Conservation (phyloP, 2,888 invertebrate genomes). For the Megamerina dolium region DNA sequence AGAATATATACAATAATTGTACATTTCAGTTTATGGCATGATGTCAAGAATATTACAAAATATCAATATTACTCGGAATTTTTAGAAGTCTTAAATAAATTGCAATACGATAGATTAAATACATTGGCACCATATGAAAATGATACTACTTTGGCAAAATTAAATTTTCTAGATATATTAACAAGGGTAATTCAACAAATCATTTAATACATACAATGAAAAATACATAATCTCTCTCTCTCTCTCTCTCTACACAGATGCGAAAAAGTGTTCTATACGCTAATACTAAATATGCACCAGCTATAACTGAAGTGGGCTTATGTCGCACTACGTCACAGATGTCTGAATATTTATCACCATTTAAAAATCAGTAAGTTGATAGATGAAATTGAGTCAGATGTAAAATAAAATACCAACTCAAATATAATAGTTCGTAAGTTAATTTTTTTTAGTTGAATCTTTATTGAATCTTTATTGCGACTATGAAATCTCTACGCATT, state of each 20-base stretch:
- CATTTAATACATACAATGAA: too few species aligned
- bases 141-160: conserved; percentile 28
- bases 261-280: too few species aligned
- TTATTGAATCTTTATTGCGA: too few species aligned
- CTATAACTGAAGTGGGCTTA: conserved; percentile 41
- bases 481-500: too few species aligned
- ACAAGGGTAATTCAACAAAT: conserved; percentile 21
- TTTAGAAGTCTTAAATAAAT: conserved; percentile 25
- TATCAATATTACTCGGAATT: conserved; percentile 33
- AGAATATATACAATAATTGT: too few species aligned
- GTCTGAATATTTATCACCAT: conserved; percentile 34
- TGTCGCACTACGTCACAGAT: conserved; percentile 37
- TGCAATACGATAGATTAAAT: conserved; percentile 30
- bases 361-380: conserved; percentile 27
- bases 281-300: conserved; percentile 29
- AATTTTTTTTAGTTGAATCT: background rate
- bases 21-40: conserved; percentile 26
- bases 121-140: conserved; percentile 28
- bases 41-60: conserved; percentile 7
- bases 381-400: too few species aligned
- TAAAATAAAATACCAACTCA: too few species aligned
- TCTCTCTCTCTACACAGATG: conserved; percentile 8
- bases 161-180: conserved; percentile 28
- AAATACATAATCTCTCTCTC: background rate
- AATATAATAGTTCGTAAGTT: too few species aligned